Conservation (phyloP, 2,797 vertebrate genomes). For the Carapus acus region DNA sequence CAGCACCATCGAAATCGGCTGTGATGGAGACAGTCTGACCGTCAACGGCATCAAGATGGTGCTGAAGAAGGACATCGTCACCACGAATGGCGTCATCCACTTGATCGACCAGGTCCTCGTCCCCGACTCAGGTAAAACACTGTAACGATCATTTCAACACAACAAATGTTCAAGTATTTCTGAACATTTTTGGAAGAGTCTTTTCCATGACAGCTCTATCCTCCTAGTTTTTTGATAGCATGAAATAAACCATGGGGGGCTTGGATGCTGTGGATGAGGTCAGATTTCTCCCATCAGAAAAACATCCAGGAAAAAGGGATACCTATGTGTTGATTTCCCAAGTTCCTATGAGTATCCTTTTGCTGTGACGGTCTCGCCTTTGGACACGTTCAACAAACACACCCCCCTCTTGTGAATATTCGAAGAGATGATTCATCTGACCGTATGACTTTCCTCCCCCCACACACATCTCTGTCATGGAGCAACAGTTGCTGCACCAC, state of each 20-base stretch:
- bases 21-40: conserved; percentile 87
- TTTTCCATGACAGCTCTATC: no score
- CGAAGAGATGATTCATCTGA: background rate
- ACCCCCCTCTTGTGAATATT: background rate
- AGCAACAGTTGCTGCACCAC: background rate
- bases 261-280: no score
- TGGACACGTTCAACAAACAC: no score
- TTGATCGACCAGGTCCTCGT: conserved; percentile 86
- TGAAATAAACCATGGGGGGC: no score
- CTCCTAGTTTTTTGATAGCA: no score
- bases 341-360: no score
- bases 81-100: conserved; percentile 92
- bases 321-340: no score
- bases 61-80: conserved; percentile 90
- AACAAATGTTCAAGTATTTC: no score
- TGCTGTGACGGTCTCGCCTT: no score
- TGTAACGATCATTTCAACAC: background rate
- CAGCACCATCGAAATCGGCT: conserved; percentile 84
- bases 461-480: background rate
- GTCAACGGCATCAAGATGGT: conserved; percentile 95
- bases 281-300: no score
- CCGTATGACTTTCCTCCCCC: background rate
- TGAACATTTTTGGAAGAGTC: no score
- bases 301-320: no score
- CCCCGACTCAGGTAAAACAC: conserved; percentile 84